These are phyloP conservation scores for Anthoscopus minutus DNA, from an alignment of 2,113 vertebrate species.

Conservation along the genomic window DNA sequence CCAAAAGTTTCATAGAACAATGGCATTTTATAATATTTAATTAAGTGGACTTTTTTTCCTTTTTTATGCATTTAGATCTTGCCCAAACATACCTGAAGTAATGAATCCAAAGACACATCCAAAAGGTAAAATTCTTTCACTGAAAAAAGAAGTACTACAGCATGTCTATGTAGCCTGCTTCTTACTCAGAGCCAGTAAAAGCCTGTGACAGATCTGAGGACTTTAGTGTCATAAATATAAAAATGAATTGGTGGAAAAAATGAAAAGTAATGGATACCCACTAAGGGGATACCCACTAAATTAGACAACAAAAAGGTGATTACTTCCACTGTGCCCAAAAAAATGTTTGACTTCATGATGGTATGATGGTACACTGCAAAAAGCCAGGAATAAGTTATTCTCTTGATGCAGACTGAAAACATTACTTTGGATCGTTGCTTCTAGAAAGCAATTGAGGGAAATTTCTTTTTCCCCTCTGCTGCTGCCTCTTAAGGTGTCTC, in stretches of 20 bases:
- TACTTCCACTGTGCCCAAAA: not conserved
- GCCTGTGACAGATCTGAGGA: not conserved
- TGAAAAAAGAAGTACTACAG: not conserved
- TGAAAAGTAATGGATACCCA: not conserved
- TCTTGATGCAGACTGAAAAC: not conserved
- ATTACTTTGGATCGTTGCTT: not conserved
- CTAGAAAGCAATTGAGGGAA: not conserved
- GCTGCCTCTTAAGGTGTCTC: not conserved
- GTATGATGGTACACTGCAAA: not conserved
- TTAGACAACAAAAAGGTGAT: not conserved
- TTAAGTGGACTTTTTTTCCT: not conserved
- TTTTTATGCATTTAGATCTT: slow-evolving; percentile 54
- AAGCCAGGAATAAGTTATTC: not conserved
- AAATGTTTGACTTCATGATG: not conserved
- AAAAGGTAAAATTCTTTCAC: not conserved
- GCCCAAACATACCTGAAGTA: not conserved
- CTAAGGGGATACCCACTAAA: not conserved
- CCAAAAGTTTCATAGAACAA: not conserved
- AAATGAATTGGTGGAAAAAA: not conserved
- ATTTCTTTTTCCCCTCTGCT: not conserved
- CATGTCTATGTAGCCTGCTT: not conserved
- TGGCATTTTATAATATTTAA: not conserved
- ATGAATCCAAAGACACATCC: not conserved
- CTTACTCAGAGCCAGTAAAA: not conserved
- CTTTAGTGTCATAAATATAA: not conserved